Evolutionary conservation across 2,797 vertebrate genomes (phyloP).

Genomic region (Lemur catta): DNA sequence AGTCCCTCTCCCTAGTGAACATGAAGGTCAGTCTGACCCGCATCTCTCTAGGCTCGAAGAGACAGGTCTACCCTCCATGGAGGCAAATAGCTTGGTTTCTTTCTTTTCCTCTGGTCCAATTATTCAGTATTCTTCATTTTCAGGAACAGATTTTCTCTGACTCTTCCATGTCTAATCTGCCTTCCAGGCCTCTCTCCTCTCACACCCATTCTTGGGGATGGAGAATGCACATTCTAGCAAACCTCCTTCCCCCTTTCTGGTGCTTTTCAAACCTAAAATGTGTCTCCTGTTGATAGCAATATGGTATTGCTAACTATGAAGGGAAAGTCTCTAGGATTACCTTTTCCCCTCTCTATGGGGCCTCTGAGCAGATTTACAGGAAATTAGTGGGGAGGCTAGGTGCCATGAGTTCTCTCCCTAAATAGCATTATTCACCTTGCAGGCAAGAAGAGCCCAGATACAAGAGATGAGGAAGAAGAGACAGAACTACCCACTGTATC

Average conservation of each 20-base stretch:
- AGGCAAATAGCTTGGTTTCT: background rate
- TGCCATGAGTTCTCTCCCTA: background rate
- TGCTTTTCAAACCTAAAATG: background rate
- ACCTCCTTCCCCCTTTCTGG: background rate
- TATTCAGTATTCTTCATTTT: background rate
- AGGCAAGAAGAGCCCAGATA: slow-evolving; percentile 76
- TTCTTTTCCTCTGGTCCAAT: background rate
- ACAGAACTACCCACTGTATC: slow-evolving; percentile 48
- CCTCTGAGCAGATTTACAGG: background rate
- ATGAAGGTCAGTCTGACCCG: background rate
- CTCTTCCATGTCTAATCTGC: background rate
- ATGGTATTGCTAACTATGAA: background rate
- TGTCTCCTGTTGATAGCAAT: background rate
- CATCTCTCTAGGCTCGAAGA: slow-evolving; percentile 13
- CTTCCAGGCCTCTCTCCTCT: background rate
- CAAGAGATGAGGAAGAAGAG: slow-evolving; percentile 57
- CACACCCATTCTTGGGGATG: background rate
- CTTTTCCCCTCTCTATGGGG: background rate
- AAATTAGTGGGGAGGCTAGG: background rate
- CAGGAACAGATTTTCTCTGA: background rate
- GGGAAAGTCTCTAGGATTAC: background rate
- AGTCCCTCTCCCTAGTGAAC: slow-evolving; percentile 52
- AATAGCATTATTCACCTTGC: background rate
- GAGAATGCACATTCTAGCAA: slow-evolving; percentile 16
- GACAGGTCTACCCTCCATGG: background rate